Evolutionary conservation across 1,140 invertebrate genomes (phyloP), one percentile per base, ranked within the genome.

Genomic region (Eciton burchellii): DNA sequence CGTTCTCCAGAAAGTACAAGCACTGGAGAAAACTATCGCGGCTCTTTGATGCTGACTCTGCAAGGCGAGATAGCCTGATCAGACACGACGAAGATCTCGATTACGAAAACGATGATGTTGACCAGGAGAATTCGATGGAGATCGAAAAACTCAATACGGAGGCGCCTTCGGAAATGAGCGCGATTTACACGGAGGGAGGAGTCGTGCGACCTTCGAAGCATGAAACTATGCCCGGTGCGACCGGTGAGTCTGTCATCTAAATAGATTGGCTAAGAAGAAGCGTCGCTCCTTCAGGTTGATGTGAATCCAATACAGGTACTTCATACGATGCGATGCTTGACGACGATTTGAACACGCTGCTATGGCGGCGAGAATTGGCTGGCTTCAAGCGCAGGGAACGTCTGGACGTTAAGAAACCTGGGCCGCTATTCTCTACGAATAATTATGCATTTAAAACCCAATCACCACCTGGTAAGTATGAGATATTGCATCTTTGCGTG

Each of bases 401-500:
- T 88, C 95, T 98, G 52, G 98, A 98, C 94, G 98, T 98, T n/a
- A 99, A 99, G 94, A 99, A 99, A 94, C 98, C 98, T 2, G 98
- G 98, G 45, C 98, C 98, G 26, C 95, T 95, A 59, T 96, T 97
- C 92, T 95, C 95, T 68, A 95, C 95, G 1, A 96, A 95, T 91
- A 95, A 95, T 90, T 95, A 94, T 81, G 94, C 94, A 43, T 95
- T 95, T 57, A 94, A 94, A 83, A 89, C 85, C 29, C 90, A 92
- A 81, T 86, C 88, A 52, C 76, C 88, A 0, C 3, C 59, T 1
- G 9, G 85, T 86, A 73, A 83, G 52, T 73, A 19, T 47, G 52
- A 26, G 24, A 35, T 8, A 45, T 29, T n/a, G 26, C 56, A 29
- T 29, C 0, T 41, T 35, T 26, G 47, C 26, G 12, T 68, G 49